Base-by-base conservation (phyloP, 2,113 vertebrate species). In the Pituophis catenifer region DNA sequence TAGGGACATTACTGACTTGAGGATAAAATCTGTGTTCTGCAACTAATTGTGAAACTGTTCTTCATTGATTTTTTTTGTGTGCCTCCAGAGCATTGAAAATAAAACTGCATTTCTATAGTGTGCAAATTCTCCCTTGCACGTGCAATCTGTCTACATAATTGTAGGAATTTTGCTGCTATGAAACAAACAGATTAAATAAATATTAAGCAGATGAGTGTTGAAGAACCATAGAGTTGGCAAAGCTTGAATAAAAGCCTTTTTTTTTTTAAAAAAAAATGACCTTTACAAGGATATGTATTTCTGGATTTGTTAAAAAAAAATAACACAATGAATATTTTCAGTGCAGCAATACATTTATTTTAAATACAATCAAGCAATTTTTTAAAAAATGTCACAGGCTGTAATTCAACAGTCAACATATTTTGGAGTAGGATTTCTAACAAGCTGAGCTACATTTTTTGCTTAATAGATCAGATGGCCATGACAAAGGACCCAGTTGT, bases 361-460 rank as follows among this genome's bases (percentile, higher is more conserved):
- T 88, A 94, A 96, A 54, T 89, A 95, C 97, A 97, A 95, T 91
- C 93, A 94, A 97, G 95, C 96, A 96, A 96, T 96, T 96, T 95
- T 97, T 97, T 97, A 0, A 92, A 97, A 92, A 98, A 98, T 98
- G 97, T 97, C 98, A 98, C 96, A 96, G 92, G 94, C 95, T 96
- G 95, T 97, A 93, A 96, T 96, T 97, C 96, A 9, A 1, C 92
- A 94, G 96, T 97, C 97, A 97, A 97, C 96, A 96, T 70, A 93
- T 93, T 90, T 96, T 94, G 94, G 95, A 44, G 94, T 94, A 94
- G 94, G 95, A 95, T 94, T 95, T 92, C 93, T 92, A 57, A 94
- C 88, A 52, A 96, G 96, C 97, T 95, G 93, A 95, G 94, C 92
- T 95, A 93, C 97, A 97, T 98, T 98, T 98, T 97, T 96, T 95